Percentiles rank a stretch among this genome's conserved stretches.
Evolutionary conservation across 2,888 invertebrate species (phyloP).

Genomic region (Polia nebulosa): DNA sequence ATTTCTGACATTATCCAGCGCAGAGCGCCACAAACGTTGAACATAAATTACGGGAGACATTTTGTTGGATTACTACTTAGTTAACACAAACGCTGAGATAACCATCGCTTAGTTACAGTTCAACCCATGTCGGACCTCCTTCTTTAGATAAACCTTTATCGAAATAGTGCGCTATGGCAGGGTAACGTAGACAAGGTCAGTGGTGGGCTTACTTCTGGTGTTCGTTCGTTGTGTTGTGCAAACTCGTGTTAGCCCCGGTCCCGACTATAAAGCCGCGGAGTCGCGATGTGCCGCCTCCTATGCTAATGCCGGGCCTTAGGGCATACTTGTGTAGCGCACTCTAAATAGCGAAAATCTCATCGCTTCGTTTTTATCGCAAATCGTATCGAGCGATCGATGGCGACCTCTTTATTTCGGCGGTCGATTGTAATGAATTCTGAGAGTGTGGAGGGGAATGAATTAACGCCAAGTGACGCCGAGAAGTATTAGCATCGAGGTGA

Average conservation of each 20-base stretch:
- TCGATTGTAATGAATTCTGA: slow-evolving; percentile 38
- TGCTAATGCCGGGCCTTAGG: slow-evolving; percentile 53
- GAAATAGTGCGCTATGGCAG: neutral
- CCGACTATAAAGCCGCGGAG: slow-evolving; percentile 14
- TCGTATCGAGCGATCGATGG: slow-evolving; percentile 48
- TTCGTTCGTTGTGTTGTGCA: neutral
- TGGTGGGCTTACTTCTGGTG: neutral
- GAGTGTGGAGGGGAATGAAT: slow-evolving; percentile 31
- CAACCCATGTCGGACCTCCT: neutral
- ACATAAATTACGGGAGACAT: too few relatives aligned
- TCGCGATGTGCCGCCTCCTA: slow-evolving; percentile 51
- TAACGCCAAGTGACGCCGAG: slow-evolving; percentile 32
- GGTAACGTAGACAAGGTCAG: neutral
- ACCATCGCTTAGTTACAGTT: neutral
- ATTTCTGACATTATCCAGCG: neutral
- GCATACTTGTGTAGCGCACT: slow-evolving; percentile 41
- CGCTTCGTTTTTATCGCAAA: slow-evolving; percentile 47
- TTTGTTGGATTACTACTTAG: neutral
- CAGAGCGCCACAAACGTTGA: neutral
- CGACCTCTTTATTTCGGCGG: slow-evolving; percentile 54
- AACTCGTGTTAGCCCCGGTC: neutral
- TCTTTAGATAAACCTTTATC: neutral
- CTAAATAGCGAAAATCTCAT: slow-evolving; percentile 44
- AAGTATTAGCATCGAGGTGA: slow-evolving; percentile 34
- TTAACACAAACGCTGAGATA: neutral